Evolutionary conservation across 2,113 vertebrate genomes (phyloP).

Genomic region (Boleophthalmus pectinirostris): DNA sequence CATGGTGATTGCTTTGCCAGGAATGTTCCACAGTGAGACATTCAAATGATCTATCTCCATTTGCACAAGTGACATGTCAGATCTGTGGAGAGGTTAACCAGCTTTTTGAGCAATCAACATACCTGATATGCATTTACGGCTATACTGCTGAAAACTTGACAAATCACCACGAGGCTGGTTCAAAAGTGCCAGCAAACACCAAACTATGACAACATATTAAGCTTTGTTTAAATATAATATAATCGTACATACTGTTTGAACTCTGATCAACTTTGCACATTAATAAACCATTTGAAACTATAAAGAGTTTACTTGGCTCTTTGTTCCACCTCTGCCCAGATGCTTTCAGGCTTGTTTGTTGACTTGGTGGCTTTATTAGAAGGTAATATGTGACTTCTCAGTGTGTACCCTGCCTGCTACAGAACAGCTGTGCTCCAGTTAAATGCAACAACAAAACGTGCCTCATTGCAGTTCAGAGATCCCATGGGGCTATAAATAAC

Average conservation of each 20-base stretch:
- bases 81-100: too few species aligned
- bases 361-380: constrained; percentile 8
- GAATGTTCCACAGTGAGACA: too few species aligned
- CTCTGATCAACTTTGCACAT: neutral
- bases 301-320: neutral
- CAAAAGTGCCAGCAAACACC: too few species aligned
- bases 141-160: too few species aligned
- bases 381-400: constrained; percentile 12
- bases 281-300: neutral
- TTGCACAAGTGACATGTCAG: too few species aligned
- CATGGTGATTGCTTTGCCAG: too few species aligned
- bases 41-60: too few species aligned
- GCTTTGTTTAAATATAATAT: too few species aligned
- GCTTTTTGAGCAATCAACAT: too few species aligned
- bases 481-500: constrained; percentile 7
- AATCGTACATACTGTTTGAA: neutral
- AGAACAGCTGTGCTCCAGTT: constrained; percentile 9
- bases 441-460: neutral
- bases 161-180: too few species aligned
- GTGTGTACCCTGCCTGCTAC: neutral
- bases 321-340: neutral
- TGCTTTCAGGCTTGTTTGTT: constrained; percentile 30
- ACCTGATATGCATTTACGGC: too few species aligned
- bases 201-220: too few species aligned
- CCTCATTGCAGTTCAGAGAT: neutral